Base-by-base conservation (phyloP, 2,888 invertebrate genomes). In the Ichneumoninae sp. region DNA sequence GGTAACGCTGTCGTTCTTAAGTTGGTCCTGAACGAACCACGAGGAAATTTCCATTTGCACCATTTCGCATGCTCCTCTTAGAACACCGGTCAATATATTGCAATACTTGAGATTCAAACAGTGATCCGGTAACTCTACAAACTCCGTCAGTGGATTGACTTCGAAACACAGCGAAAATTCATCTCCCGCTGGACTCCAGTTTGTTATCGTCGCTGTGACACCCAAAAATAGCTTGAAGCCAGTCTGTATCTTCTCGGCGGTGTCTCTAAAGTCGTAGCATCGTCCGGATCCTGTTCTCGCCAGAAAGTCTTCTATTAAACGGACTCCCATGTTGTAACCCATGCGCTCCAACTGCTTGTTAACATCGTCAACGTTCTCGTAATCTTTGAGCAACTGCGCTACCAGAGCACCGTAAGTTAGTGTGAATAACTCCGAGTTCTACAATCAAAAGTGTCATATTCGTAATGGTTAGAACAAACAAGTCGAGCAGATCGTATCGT, bases 321-420 rank as follows among this genome's bases (percentile, higher is more conserved):
- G 95, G 75, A 99, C 97, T 13, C 99, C 99, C 96, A 99, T 99
- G 92, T 99, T 99, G 93, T 99, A 99, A 4, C 99, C 99, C 94
- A 98, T 97, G 92, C 98, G 95, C 91, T 99, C 98, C 83, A 99
- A 94, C 92, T 99, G 99, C 91, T 98, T 98, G 93, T 99, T 99
- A 0, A 99, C 99, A 94, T 99, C 99, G 54, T 99, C 99, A 5
- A 98, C 96, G 94, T 98, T 98, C 93, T 99, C 99, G 90, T 97
- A 97, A 93, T 99, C 99, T 94, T 98, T 98, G 26, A 99, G 94
- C 95, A 99, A 96, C 95, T 99, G 99, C 2, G 99, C 97, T 0
- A 99, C 99, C 85, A 99, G 94, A 3, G 99, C 98, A 60, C 99
- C 99, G 94, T 99, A 99, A 0, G 99, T 99, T 70, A 99, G 95